Percentiles rank a stretch among this genome's conserved stretches.
These are phyloP conservation scores for Mythimna loreyi DNA, from an alignment of 2,888 invertebrate genomes.

Conservation along the genomic window DNA sequence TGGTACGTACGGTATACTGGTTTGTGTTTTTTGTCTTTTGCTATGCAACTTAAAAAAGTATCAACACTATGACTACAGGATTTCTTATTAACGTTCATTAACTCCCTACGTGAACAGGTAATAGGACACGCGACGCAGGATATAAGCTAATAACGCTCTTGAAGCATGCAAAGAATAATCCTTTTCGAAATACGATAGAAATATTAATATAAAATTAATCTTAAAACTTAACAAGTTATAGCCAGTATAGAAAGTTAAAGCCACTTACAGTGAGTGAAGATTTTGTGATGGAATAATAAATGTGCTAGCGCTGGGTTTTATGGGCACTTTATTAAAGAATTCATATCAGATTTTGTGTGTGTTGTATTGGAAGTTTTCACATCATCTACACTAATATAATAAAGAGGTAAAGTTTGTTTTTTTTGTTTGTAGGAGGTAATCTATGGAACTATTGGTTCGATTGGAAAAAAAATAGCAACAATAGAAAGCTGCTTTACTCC, in stretches of 20 bases:
- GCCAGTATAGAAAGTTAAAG: neutral
- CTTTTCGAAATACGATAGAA: neutral
- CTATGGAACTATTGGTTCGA: too few relatives aligned
- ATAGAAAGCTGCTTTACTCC: too few relatives aligned
- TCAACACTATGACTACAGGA: neutral
- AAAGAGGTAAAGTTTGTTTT: too few relatives aligned
- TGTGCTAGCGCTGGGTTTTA: neutral
- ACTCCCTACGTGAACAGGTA: too few relatives aligned
- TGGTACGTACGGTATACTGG: too few relatives aligned
- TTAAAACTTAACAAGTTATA: neutral
- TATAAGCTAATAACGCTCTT: too few relatives aligned
- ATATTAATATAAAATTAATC: neutral
- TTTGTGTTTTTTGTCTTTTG: too few relatives aligned
- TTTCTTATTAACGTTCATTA: too few relatives aligned
- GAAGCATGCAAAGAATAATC: neutral
- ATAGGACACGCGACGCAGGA: too few relatives aligned
- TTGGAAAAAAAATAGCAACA: too few relatives aligned
- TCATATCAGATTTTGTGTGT: neutral
- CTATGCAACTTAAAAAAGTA: neutral
- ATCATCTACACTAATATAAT: too few relatives aligned
- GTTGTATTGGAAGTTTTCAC: constrained; percentile 2
- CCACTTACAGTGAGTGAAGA: neutral
- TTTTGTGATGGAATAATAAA: constrained; percentile 15
- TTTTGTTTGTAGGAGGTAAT: too few relatives aligned
- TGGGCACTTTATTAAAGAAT: constrained; percentile 1